These are phyloP conservation scores for Bovichtus diacanthus DNA, from an alignment of 2,797 vertebrate genomes.

Conservation along the genomic window DNA sequence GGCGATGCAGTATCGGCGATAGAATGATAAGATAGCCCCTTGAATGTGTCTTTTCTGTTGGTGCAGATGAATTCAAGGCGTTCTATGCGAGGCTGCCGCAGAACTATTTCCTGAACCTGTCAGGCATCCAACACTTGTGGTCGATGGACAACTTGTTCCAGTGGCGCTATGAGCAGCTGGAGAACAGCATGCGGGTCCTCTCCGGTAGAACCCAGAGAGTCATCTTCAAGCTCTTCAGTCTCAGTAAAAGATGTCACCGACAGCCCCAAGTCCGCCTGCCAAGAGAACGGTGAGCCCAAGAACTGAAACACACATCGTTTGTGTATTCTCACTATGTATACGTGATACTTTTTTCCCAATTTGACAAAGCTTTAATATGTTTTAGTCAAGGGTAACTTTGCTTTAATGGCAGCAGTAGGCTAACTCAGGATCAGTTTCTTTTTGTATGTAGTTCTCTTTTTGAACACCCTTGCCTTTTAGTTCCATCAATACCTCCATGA, in stretches of 20 bases:
- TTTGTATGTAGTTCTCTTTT: not conserved
- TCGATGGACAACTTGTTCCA: constrained; percentile 93
- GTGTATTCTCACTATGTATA: not conserved
- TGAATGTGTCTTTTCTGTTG: constrained; percentile 34
- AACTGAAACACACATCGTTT: not conserved
- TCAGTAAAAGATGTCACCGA: constrained; percentile 95
- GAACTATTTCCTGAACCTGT: constrained; percentile 94
- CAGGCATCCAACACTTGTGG: constrained; percentile 94
- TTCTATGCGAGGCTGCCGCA: constrained; percentile 93
- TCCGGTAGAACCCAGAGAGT: constrained; percentile 93
- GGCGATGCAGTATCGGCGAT: not conserved
- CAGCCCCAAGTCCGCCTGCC: constrained; percentile 93
- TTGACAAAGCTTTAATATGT: not conserved
- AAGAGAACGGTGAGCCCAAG: constrained; percentile 88
- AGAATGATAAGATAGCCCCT: not conserved
- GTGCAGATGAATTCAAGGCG: constrained; percentile 94
- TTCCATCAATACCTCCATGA: constrained; percentile 2
- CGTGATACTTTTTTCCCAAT: not conserved
- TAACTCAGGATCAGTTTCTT: too few relatives aligned
- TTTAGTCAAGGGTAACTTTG: too few relatives aligned
- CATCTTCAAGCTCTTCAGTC: constrained; percentile 95
- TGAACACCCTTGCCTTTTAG: not conserved
- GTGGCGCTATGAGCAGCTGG: constrained; percentile 93
- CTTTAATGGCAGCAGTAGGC: too few relatives aligned
- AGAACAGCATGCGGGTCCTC: constrained; percentile 91